Evolutionary conservation across 1,140 invertebrate genomes (phyloP), one percentile per base, ranked within the genome.

Genomic region (Teleogryllus occipitalis): DNA sequence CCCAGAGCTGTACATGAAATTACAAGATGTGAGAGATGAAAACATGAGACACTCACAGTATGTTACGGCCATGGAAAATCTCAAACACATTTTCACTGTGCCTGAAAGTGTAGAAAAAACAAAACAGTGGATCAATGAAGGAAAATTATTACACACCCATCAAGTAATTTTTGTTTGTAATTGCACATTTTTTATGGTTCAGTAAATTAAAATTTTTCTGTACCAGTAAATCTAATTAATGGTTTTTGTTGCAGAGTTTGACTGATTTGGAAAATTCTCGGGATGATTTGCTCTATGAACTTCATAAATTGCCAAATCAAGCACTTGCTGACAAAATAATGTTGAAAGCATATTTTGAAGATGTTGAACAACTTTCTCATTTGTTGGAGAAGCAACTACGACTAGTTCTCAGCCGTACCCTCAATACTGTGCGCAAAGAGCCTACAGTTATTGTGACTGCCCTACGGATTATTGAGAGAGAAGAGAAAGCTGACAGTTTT

Each of bases 21-120:
- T 99, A 10, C 93, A 94, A 84, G 90, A 93, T 76, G 94, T 99
- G 0, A 90, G 96, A 65, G 94, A 96, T 81, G 97, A 99, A 87
- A 98, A 98, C 85, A 94, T 94, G 81, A 90, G 93, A 22, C 96
- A 99, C 87, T 96, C 95, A 0, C 94, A 99, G 86, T 98, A 98
- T 86, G 96, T 96, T 0, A 98, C 97, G 14, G 97, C 98, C 4
- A 97, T 97, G 89, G 97, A 99, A 84, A 99, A 99, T 86, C 87
- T 99, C 8, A 99, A 98, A 85, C 97, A 99, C 84, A 98, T 99
- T 80, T 98, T 99, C 83, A 98, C 96, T 75, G 97, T 99, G 0
- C 97, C 96, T 14, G 96, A 98, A 84, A 98, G 95, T 87, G 95
- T 99, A 4, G 93, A 95, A 79, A 97, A 96, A 87, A 98, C 97